Base-by-base conservation (phyloP, 2,888 invertebrate species). In the Tiliacea citrago region DNA sequence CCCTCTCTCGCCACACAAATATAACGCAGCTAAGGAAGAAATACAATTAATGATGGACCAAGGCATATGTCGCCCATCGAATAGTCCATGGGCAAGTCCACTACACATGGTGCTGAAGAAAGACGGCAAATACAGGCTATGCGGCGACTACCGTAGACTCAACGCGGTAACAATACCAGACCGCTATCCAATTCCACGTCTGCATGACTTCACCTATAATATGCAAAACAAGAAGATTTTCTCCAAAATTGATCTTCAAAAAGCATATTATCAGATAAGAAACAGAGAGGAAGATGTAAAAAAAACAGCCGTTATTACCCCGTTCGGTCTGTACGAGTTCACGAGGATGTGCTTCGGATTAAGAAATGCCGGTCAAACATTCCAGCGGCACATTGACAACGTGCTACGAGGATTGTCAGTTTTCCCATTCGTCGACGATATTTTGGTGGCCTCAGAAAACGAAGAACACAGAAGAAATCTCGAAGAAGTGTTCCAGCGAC, bases 231-330 rank as follows among this genome's bases (percentile, higher is more conserved):
- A 66, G n/a, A 66, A 53, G 6, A n/a, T 39, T 3, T 53, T 66
- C 53, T 68, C 55, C 4, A 68, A 45, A 45, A 68, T 71, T 4
- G 71, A 71, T 16, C 39, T 63, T 3, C 21, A 71, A 21, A 71
- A 62, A 12, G 62, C 71, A 12, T 63, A 71, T 16, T 45, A 47
- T 29, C 62, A 71, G 2, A 39, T 71, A 3, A 51, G 29, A 35
- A 71, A 62, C 42, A n/a, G 67, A 24, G 65, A 65, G 21, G 60
- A 78, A 21, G 71, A 78, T 12, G 29, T 78, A 1, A 53, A 72
- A 13, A 79, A 79, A 39, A 79, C 79, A 10, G 79, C 72, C 6
- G 61, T 79, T 0, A 79, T 72, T 2, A 79, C 73, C 6, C 68
- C 73, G 0, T 73, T 73, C 16, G 68, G 75, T 1, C 47, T 75